A percentile compares a stretch with the other conserved stretches of the same genome.
These are phyloP conservation scores for Pavo muticus DNA, from an alignment of 2,113 vertebrate genomes.

Conservation along the genomic window DNA sequence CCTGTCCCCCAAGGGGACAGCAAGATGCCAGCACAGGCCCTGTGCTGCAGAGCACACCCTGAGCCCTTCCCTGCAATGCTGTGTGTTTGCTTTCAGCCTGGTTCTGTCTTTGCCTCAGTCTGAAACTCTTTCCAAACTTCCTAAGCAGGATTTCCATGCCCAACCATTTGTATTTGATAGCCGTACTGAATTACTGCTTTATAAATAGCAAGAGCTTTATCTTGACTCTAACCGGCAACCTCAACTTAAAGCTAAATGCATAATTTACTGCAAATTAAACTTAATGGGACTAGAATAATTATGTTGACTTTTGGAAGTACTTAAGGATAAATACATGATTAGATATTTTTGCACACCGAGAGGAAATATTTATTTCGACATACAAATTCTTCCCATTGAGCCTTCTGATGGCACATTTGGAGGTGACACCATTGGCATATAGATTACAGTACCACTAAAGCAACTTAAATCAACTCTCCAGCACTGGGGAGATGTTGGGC, in stretches of 20 bases:
- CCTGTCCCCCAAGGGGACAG: neutral
- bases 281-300: slow-evolving; percentile 77
- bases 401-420: slow-evolving; percentile 19
- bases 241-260: slow-evolving; percentile 72
- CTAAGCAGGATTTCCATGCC: neutral
- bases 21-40: neutral
- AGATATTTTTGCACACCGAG: slow-evolving; percentile 74
- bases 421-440: slow-evolving; percentile 31
- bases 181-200: neutral
- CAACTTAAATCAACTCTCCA: slow-evolving; percentile 8
- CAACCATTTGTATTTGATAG: slow-evolving; percentile 38
- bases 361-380: slow-evolving; percentile 73
- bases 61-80: too few species aligned
- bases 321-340: slow-evolving; percentile 77
- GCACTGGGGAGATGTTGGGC: accelerated
- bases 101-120: neutral
- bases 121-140: slow-evolving; percentile 34
- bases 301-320: slow-evolving; percentile 78
- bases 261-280: slow-evolving; percentile 78
- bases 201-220: slow-evolving; percentile 62
- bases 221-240: slow-evolving; percentile 53
- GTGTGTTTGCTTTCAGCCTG: neutral
- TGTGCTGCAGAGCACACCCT: neutral
- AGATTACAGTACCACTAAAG: slow-evolving; percentile 10
- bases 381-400: slow-evolving; percentile 54